Base-by-base conservation (phyloP, 2,888 invertebrate genomes). In the Chrysina gloriosa region DNA sequence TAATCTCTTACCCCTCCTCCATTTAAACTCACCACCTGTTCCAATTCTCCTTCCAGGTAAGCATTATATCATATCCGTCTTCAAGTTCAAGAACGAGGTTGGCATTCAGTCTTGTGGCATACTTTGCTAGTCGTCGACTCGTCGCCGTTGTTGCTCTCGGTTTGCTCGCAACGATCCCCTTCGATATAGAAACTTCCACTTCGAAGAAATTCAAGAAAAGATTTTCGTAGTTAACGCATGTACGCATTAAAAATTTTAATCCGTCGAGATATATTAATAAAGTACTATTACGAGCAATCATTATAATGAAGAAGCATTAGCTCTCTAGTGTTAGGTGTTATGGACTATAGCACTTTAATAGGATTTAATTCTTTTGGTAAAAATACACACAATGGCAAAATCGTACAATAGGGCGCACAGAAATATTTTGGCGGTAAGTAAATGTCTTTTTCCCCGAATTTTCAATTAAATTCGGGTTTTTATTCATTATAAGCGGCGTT, bases 81-180 rank as follows among this genome's bases (percentile, higher is more conserved):
- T 71, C 71, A 74, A 74, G 74, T 74, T 74, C 72, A 74, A 72
- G 72, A 72, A 74, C 72, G 70, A 72, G 72, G 72, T 68, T 71
- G 70, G 61, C 45, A 70, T 52, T 69, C 69, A 70, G 70, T 71
- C 68, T 69, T 70, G 66, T 72, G 71, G 71, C 74, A 74, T 67
- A 74, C 71, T 72, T 72, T 68, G 66, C 34, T 31, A 36, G 56
- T 47, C 56, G 29, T 19, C 47, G 58, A 58, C 58, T 58, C 23
- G 34, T 4, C 11, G 14, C 14, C 19, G 58, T 25, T 39, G 25
- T 31, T 31, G 14, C 21, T 21, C 39, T 39, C 25, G n/a, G 39
- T 58, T 39, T 39, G 25, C 14, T 25, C 58, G 39, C 31, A 11
- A 58, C 56, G 66, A 56, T 34, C 34, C 47, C 21, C 29, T 25